phyloP scores from a whole-genome alignment of 1,140 invertebrate species.

The Drosophila lini region DNA sequence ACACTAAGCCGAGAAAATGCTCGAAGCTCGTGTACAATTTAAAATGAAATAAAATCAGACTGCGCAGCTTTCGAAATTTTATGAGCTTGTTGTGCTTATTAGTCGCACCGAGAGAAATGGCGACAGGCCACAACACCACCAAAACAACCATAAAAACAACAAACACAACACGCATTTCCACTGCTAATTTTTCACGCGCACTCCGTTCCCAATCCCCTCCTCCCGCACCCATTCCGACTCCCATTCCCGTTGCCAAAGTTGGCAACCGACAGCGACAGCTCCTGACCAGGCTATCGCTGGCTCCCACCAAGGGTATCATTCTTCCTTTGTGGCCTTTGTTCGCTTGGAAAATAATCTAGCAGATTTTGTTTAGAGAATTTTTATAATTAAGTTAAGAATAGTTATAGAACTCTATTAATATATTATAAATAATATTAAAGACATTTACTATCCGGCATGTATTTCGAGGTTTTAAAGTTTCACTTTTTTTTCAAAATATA shows the following conservation, averaged over 20 bases:
- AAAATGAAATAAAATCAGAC: constrained; percentile 78
- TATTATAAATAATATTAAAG: not conserved
- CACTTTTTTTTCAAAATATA: too few species aligned
- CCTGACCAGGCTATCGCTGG: constrained; percentile 62
- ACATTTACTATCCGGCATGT: not conserved
- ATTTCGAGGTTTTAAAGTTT: not conserved
- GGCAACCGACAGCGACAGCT: constrained; percentile 72
- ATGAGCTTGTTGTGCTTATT: constrained; percentile 82
- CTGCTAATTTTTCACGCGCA: constrained; percentile 78
- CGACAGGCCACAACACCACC: constrained; percentile 73
- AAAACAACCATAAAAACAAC: constrained; percentile 47
- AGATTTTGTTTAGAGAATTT: too few species aligned
- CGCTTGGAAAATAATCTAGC: not conserved
- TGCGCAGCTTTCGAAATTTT: constrained; percentile 78
- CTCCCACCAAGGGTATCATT: constrained; percentile 16
- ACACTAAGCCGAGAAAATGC: constrained; percentile 28
- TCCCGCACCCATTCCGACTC: not conserved
- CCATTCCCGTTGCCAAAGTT: constrained; percentile 35
- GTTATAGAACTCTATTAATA: not conserved
- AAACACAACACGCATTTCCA: constrained; percentile 74
- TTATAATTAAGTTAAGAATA: not conserved
- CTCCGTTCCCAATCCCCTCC: constrained; percentile 19
- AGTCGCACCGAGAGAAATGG: constrained; percentile 72
- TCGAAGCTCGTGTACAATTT: constrained; percentile 77
- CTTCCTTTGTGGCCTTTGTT: constrained; percentile 9